These are phyloP conservation scores for Steinernema scapterisci DNA, from an alignment of 2,888 invertebrate genomes.

Conservation along the genomic window DNA sequence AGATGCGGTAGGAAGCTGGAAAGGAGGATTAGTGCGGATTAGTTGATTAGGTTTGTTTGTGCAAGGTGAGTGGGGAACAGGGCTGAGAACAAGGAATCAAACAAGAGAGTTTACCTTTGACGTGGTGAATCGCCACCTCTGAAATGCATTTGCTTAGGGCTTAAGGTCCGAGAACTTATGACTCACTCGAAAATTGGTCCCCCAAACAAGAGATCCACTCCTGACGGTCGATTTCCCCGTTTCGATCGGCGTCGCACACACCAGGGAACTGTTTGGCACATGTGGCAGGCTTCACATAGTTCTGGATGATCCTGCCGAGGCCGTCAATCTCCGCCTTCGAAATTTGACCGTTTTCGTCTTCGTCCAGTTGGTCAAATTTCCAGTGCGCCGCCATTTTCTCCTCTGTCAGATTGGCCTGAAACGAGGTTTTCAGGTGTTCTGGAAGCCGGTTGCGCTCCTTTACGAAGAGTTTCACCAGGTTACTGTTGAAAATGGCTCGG, in stretches of 20 bases:
- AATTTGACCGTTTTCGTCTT: neutral
- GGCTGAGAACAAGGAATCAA: neutral
- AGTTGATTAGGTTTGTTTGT: constrained; percentile 20
- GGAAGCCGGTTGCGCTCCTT: constrained; percentile 2
- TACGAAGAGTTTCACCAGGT: neutral
- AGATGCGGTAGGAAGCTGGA: constrained; percentile 29
- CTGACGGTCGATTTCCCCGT: neutral
- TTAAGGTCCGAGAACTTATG: neutral
- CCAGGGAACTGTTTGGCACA: constrained; percentile 5
- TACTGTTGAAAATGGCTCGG: constrained; percentile 8
- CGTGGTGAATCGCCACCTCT: constrained; percentile 19
- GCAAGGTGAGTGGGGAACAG: neutral
- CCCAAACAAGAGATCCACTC: constrained; percentile 18
- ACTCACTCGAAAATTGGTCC: constrained; percentile 21
- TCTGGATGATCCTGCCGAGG: neutral
- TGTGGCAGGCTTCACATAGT: constrained; percentile 3
- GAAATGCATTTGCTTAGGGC: neutral
- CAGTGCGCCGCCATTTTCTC: neutral
- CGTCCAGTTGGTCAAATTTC: constrained; percentile 1
- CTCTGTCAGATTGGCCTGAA: neutral
- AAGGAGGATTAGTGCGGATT: constrained; percentile 27
- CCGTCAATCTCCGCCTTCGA: constrained; percentile 24
- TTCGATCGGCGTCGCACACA: constrained; percentile 15
- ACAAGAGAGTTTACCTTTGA: constrained; percentile 1
- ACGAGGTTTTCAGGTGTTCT: neutral